Conservation (phyloP, 2,113 vertebrate species). For the western clawed frog (Xenopus tropicalis) region UCB_Xtro_10.0 CM004450.2:67894501-67895000, state of each 20-base stretch:
- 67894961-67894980: too few species aligned
- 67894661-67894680: conserved; percentile 26
- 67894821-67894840: too few species aligned
- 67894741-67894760: background rate
- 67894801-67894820: too few species aligned
- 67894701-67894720: conserved; percentile 12
- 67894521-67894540: conserved; percentile 39
- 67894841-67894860: too few species aligned
- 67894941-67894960: too few species aligned
- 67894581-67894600: conserved; percentile 29
- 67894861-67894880: too few species aligned
- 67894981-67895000: too few species aligned
- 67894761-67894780: too few species aligned
- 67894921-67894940: too few species aligned
- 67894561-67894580: conserved; percentile 41
- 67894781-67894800: too few species aligned
- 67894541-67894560: conserved; percentile 37
- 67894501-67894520: conserved; percentile 37
- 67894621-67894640: conserved; percentile 26
- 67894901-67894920: too few species aligned
- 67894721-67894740: background rate
- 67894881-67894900: too few species aligned
- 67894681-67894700: background rate
- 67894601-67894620: conserved; percentile 40
- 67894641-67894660: background rate